These are phyloP conservation scores for Numenius phaeopus DNA, from an alignment of 2,797 vertebrate species.

Conservation along the genomic window DNA sequence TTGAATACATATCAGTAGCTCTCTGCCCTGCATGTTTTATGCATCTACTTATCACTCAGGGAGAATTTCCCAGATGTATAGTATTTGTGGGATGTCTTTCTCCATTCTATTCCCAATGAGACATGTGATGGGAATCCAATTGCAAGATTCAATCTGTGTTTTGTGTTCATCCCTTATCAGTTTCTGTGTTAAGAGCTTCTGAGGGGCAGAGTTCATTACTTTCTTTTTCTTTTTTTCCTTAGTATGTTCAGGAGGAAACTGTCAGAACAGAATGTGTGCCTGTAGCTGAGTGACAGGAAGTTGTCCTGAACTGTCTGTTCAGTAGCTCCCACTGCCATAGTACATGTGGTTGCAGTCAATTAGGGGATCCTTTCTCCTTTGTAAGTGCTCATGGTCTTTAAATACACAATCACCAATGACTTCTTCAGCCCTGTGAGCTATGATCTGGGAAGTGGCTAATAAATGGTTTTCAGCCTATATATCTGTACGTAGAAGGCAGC, in stretches of 20 bases:
- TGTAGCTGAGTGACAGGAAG: neutral
- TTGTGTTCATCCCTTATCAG: neutral
- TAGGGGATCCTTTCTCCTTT: neutral
- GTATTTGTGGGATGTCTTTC: neutral
- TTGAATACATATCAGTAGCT: neutral
- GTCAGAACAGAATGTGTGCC: neutral
- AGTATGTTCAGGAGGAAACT: neutral
- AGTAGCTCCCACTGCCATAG: neutral
- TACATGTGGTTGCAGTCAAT: neutral
- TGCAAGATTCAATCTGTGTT: neutral
- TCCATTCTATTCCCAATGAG: neutral
- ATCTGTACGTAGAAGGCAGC: neutral
- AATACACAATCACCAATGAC: neutral
- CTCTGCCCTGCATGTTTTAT: neutral
- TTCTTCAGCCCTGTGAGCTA: neutral
- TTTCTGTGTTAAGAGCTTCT: neutral
- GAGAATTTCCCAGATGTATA: neutral
- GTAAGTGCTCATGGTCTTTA: neutral
- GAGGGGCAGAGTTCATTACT: neutral
- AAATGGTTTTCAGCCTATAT: neutral
- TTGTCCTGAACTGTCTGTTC: neutral
- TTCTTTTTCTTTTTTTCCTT: neutral
- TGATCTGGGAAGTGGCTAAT: neutral
- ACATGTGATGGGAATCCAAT: neutral
- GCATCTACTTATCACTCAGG: neutral